A percentile compares a stretch with the other conserved stretches of the same genome.
Conservation (phyloP, 2,888 invertebrate genomes). For the Oscheius myriophilus region DNA sequence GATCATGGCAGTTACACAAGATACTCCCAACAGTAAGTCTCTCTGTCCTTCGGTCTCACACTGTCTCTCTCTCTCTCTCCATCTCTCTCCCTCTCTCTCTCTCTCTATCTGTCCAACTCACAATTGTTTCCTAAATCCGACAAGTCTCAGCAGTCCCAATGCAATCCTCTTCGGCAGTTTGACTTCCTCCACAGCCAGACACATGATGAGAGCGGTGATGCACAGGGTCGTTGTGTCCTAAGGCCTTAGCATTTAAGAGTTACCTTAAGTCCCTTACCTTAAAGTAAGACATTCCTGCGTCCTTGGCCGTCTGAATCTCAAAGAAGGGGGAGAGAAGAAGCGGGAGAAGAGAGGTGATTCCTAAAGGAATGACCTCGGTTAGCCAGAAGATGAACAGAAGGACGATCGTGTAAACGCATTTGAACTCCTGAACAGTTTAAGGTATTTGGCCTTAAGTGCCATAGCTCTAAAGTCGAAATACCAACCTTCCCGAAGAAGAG, state of each 20-base stretch:
- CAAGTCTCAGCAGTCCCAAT: constrained; percentile 14
- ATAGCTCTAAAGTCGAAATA: too few species aligned
- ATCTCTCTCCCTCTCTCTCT: too few species aligned
- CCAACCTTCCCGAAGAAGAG: constrained; percentile 38
- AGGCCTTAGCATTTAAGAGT: not conserved
- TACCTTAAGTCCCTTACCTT: constrained; percentile 13
- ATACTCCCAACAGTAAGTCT: constrained; percentile 7
- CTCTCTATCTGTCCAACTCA: not conserved
- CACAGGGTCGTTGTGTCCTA: constrained; percentile 25
- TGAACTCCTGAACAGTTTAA: constrained; percentile 17
- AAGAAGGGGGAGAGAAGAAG: constrained; percentile 14
- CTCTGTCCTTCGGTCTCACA: not conserved
- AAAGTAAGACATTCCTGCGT: constrained; percentile 13
- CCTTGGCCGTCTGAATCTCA: constrained; percentile 15
- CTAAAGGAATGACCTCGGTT: constrained; percentile 13
- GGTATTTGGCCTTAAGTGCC: too few species aligned
- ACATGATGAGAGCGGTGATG: constrained; percentile 17
- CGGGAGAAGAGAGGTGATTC: constrained; percentile 12
- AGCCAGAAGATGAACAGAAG: constrained; percentile 18
- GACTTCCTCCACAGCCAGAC: constrained; percentile 23
- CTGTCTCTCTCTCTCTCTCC: too few species aligned
- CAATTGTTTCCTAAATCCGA: constrained; percentile 21
- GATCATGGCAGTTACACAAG: constrained; percentile 9
- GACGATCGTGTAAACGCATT: constrained; percentile 12
- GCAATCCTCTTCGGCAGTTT: constrained; percentile 17